A percentile compares a stretch with the other conserved stretches of the same genome.
phyloP scores from a whole-genome alignment of 2,113 vertebrate species.

The Egretta garzetta region DNA sequence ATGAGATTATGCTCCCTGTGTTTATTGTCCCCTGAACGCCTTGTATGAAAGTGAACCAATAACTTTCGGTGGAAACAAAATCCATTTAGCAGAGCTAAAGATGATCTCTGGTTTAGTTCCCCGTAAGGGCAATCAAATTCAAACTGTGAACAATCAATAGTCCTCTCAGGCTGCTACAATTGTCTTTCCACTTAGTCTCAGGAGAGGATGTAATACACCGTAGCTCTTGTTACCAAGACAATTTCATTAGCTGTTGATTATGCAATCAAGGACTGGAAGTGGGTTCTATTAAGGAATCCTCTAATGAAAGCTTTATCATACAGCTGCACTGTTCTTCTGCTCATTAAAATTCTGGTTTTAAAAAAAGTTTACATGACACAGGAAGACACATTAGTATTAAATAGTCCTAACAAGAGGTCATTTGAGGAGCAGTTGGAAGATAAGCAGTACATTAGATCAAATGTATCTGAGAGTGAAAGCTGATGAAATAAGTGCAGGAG shows the following conservation, averaged over 20 bases:
- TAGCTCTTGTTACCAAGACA: slow-evolving; percentile 77
- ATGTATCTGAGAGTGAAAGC: slow-evolving; percentile 14
- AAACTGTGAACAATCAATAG: slow-evolving; percentile 79
- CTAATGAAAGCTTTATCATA: slow-evolving; percentile 74
- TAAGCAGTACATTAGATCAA: slow-evolving; percentile 57
- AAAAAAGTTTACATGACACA: slow-evolving; percentile 49
- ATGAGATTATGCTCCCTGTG: neutral
- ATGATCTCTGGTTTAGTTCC: slow-evolving; percentile 69
- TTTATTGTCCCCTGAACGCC: neutral
- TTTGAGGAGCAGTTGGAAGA: slow-evolving; percentile 55
- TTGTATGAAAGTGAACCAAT: slow-evolving; percentile 34
- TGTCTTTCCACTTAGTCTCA: slow-evolving; percentile 69
- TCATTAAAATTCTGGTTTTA: slow-evolving; percentile 33
- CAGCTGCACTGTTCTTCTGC: neutral
- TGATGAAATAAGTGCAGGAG: neutral
- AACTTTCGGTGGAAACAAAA: slow-evolving; percentile 63
- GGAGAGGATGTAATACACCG: slow-evolving; percentile 72
- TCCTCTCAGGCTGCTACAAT: slow-evolving; percentile 60
- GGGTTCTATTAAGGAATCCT: slow-evolving; percentile 70
- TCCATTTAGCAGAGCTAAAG: slow-evolving; percentile 55
- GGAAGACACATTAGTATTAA: slow-evolving; percentile 65
- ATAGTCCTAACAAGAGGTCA: slow-evolving; percentile 68
- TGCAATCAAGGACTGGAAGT: slow-evolving; percentile 75
- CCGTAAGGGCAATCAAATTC: slow-evolving; percentile 75
- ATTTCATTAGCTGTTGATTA: slow-evolving; percentile 84